These are phyloP conservation scores for Salminus brasiliensis DNA, from an alignment of 2,113 vertebrate species.

Conservation along the genomic window DNA sequence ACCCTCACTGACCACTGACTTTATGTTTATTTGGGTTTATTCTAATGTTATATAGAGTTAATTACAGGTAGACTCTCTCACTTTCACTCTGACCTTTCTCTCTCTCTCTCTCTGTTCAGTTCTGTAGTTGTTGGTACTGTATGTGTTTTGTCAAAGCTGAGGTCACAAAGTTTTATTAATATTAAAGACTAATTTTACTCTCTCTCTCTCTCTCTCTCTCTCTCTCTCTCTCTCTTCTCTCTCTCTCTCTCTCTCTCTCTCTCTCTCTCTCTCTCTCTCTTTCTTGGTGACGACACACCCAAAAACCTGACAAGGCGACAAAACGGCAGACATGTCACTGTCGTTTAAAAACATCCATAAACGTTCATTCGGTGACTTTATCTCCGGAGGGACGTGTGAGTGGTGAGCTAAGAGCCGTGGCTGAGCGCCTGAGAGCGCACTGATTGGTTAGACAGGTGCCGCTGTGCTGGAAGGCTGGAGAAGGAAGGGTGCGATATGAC, in stretches of 20 bases:
- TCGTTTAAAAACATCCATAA: neutral
- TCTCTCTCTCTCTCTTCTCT: no score
- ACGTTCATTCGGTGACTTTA: neutral
- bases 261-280: constrained; percentile 30
- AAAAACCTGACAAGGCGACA: constrained; percentile 9
- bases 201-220: no score
- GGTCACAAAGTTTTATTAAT: no score
- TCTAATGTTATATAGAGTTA: no score
- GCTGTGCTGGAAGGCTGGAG: neutral
- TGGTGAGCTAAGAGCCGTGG: constrained; percentile 44
- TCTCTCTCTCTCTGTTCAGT: neutral
- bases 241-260: constrained; percentile 3
- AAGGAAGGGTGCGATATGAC: constrained; percentile 49
- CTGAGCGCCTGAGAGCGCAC: constrained; percentile 7
- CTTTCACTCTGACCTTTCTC: no score
- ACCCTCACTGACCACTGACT: no score
- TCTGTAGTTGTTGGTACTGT: no score
- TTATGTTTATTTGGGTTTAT: no score
- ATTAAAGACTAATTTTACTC: no score
- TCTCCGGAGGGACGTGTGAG: constrained; percentile 31
- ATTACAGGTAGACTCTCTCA: no score
- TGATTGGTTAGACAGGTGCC: constrained; percentile 48
- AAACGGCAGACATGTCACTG: neutral
- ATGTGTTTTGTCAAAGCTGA: no score
- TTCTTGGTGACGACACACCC: neutral